Conservation (phyloP, 2,888 invertebrate genomes). For the Drosophila picticornis region DNA sequence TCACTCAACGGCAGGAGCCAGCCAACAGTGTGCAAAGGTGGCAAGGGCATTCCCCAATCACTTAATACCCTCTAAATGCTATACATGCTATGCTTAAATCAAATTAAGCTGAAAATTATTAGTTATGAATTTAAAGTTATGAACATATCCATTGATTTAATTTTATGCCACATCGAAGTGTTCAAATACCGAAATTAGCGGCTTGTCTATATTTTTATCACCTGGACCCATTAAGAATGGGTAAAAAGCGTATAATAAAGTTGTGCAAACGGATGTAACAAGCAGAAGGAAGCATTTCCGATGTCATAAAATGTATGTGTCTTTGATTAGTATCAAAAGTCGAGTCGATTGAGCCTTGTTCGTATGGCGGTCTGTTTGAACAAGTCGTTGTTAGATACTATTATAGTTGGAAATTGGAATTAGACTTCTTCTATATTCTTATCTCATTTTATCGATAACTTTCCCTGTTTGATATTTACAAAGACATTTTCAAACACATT, state of each 20-base stretch:
- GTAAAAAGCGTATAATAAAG: no score
- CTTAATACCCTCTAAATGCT: constrained; percentile 1
- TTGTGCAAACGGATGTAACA: neutral
- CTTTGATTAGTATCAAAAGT: neutral
- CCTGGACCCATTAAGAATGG: no score
- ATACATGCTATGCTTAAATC: neutral
- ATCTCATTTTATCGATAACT: neutral
- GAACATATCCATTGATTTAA: neutral
- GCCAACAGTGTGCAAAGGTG: neutral
- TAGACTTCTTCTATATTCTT: fast-evolving
- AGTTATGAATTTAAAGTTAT: no score
- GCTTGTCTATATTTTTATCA: no score
- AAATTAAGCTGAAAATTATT: neutral
- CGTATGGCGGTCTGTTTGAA: neutral
- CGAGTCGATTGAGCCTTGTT: neutral
- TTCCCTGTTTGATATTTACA: neutral
- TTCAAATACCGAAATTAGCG: neutral
- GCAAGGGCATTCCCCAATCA: neutral
- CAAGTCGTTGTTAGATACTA: neutral
- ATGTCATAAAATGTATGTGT: neutral
- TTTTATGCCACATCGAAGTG: neutral
- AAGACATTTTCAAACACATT: neutral
- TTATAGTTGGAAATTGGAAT: neutral
- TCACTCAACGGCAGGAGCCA: constrained; percentile 13
- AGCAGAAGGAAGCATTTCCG: neutral